Conservation (phyloP, 2,113 vertebrate genomes). For the Salvelinus alpinus region DNA sequence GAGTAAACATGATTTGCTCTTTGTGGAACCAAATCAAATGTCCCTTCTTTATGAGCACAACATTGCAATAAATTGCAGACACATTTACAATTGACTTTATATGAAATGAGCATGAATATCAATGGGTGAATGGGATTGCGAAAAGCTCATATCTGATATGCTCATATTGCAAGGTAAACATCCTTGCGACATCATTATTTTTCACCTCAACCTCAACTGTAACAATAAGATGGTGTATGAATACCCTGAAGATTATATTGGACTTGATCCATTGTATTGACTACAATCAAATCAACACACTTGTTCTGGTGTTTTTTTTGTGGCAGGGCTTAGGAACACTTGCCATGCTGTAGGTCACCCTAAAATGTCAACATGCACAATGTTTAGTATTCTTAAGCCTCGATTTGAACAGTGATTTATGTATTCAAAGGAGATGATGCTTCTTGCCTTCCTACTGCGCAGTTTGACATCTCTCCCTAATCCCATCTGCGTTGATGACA, state of each 20-base stretch:
- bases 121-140: too few relatives aligned
- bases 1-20: neutral
- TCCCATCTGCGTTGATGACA: neutral
- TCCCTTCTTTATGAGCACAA: neutral
- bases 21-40: neutral
- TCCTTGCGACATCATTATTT: neutral
- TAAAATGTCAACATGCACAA: neutral
- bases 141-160: too few relatives aligned
- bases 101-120: too few relatives aligned
- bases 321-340: neutral
- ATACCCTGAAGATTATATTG: neutral
- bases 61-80: neutral
- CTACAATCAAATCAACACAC: neutral
- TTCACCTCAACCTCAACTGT: constrained; percentile 3
- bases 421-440: constrained; percentile 3
- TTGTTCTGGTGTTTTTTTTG: neutral
- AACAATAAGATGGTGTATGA: neutral
- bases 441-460: neutral
- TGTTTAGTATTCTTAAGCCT: neutral
- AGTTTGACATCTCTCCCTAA: constrained; percentile 7
- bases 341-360: neutral
- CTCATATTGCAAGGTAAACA: too few relatives aligned
- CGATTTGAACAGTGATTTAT: neutral
- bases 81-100: neutral
- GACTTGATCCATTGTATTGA: constrained; percentile 3